These are phyloP conservation scores for Archips crataeganus DNA, from an alignment of 2,888 invertebrate species.

Conservation along the genomic window DNA sequence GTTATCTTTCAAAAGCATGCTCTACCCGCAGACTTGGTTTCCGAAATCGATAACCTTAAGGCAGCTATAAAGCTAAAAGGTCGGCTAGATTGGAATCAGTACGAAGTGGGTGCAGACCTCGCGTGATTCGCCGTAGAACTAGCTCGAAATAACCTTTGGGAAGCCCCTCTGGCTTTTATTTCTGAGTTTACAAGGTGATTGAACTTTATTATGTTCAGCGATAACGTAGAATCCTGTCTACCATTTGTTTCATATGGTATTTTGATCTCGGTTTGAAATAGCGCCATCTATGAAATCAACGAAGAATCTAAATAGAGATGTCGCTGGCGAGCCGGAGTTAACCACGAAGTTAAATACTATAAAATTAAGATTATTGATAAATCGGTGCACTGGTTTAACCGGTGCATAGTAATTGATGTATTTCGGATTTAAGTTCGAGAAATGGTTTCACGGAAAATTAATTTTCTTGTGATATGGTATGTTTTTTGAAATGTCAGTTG, in stretches of 20 bases:
- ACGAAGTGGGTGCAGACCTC: not conserved
- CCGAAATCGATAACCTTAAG: constrained; percentile 52
- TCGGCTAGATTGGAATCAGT: constrained; percentile 45
- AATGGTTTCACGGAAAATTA: too few relatives aligned
- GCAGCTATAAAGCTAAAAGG: constrained; percentile 51
- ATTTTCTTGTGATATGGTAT: too few relatives aligned
- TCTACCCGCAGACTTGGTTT: constrained; percentile 42
- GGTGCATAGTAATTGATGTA: not conserved
- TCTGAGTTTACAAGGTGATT: not conserved
- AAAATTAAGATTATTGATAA: too few relatives aligned
- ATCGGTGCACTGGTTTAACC: too few relatives aligned
- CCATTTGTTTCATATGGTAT: too few relatives aligned
- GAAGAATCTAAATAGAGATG: too few relatives aligned
- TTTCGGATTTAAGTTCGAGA: not conserved
- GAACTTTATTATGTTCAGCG: not conserved
- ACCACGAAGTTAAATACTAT: too few relatives aligned
- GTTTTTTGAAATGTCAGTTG: too few relatives aligned
- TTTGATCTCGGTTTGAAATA: too few relatives aligned
- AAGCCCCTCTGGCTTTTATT: constrained; percentile 3
- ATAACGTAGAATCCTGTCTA: not conserved
- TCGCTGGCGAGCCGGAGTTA: too few relatives aligned
- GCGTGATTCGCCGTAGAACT: constrained; percentile 1
- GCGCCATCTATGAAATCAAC: too few relatives aligned
- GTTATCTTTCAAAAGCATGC: constrained; percentile 34
- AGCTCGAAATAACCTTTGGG: constrained; percentile 7